phyloP scores from a whole-genome alignment of 2,888 invertebrate genomes.

The Leptarthrus brevirostris region DNA sequence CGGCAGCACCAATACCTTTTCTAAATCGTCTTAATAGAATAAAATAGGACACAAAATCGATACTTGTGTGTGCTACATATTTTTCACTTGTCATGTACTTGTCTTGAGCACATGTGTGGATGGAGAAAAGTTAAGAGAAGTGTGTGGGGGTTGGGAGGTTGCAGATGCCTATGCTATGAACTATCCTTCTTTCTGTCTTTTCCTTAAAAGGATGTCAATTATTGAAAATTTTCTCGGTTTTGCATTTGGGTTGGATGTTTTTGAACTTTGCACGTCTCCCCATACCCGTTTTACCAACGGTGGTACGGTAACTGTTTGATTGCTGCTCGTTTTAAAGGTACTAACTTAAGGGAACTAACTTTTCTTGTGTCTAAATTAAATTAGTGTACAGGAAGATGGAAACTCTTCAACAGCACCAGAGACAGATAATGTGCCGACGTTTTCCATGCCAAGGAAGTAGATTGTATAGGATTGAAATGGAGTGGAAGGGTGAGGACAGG shows the following conservation, averaged over 20 bases:
- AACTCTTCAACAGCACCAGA: not conserved
- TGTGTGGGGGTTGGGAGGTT: no score
- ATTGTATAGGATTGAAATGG: no score
- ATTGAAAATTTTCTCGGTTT: constrained; percentile 1
- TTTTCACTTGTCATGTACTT: not conserved
- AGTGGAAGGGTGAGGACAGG: not conserved
- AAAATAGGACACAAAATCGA: constrained; percentile 8
- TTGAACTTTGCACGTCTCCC: no score
- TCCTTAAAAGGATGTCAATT: constrained; percentile 2
- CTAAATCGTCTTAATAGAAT: constrained; percentile 9
- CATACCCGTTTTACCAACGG: no score
- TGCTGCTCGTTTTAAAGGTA: not conserved
- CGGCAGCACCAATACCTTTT: not conserved
- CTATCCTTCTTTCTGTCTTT: not conserved
- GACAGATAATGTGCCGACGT: constrained; percentile 4
- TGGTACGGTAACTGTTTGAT: no score
- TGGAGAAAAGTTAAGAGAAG: no score
- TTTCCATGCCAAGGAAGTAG: not conserved
- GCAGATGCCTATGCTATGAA: no score
- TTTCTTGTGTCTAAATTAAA: not conserved
- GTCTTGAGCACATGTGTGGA: not conserved
- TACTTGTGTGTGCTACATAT: not conserved
- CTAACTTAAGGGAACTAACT: constrained; percentile 4
- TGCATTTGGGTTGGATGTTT: not conserved
- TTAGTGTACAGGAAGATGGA: not conserved